These are phyloP conservation scores for Penaeus indicus DNA, from an alignment of 1,140 invertebrate species.

Conservation along the genomic window DNA sequence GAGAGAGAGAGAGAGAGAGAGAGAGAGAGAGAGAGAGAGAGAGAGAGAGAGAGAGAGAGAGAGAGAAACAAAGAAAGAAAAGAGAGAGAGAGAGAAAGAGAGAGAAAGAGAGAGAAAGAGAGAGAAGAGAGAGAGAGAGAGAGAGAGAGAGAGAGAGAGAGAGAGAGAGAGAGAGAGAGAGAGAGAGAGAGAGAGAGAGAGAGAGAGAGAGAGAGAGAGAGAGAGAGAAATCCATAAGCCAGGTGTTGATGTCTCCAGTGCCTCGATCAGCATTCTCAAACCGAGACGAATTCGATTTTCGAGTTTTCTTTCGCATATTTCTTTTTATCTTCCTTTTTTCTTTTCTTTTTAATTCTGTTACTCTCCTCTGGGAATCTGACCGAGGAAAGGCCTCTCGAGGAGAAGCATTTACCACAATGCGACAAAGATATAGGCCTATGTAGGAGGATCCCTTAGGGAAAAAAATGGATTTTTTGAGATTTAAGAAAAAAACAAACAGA, in stretches of 20 bases:
- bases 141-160: conserved; percentile 36
- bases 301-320: background rate
- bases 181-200: conserved; percentile 35
- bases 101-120: conserved; percentile 33
- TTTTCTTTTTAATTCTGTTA: background rate
- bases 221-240: no score
- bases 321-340: no score
- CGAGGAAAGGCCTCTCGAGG: no score
- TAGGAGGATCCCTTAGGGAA: no score
- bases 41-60: background rate
- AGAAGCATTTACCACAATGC: no score
- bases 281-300: background rate
- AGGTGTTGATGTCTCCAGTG: no score
- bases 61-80: conserved; percentile 26
- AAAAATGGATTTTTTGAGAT: no score
- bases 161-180: conserved; percentile 30
- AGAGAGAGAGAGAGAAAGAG: conserved; percentile 43
- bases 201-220: conserved; percentile 1
- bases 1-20: background rate
- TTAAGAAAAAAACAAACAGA: no score
- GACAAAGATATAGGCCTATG: no score
- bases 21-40: background rate
- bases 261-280: no score
- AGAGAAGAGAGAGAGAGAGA: conserved; percentile 40
- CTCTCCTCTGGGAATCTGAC: background rate